Base-by-base conservation (phyloP, 1,140 invertebrate species). In the Matsumurasca onukii region DNA sequence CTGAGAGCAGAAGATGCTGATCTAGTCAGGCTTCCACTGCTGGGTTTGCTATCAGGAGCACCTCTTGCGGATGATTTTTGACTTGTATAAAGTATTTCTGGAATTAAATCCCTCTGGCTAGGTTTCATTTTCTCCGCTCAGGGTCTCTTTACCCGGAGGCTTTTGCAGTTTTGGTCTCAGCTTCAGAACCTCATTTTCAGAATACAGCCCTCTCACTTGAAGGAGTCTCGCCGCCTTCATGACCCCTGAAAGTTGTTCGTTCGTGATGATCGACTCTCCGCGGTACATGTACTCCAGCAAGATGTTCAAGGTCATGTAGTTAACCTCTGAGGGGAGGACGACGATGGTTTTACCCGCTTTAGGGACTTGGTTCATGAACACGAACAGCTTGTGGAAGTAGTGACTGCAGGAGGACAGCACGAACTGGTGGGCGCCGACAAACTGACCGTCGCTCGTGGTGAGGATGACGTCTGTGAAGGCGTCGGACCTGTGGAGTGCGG, bases 271-370 rank as follows among this genome's bases (percentile, higher is more conserved):
- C 29, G 91, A 90, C 80, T 93, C 91, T 1, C 91, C 91, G 45
- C 85, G 90, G 79, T 93, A 92, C 90, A 93, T 93, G 76, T 93
- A 93, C 75, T 92, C 89, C n/a, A 92, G 87, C 0, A 93, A 81
- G 63, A 91, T 90, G 77, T 90, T 90, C 66, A 93, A 79, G 1
- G 90, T 91, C 68, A 88, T 86, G 66, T 90, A 89, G 22, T 86
- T 89, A 62, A 92, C 89, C 76, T 92, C 90, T 0, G 90, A 88
- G 3, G 92, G 91, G 49, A 96, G 81, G 27, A 96, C 89, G 49
- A 91, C 84, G 67, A 90, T 86, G 17, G 92, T 77, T 72, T 87
- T 83, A 25, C 86, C 83, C 3, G 80, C 80, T 67, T 82, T 76
- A 81, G 83, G 77, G 77, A 81, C 80, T 76, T 83, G 80, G 84